Evolutionary conservation across 2,797 vertebrate genomes (phyloP), one percentile per base, ranked within the genome.

Genomic region (Aeoliscus strigatus): DNA sequence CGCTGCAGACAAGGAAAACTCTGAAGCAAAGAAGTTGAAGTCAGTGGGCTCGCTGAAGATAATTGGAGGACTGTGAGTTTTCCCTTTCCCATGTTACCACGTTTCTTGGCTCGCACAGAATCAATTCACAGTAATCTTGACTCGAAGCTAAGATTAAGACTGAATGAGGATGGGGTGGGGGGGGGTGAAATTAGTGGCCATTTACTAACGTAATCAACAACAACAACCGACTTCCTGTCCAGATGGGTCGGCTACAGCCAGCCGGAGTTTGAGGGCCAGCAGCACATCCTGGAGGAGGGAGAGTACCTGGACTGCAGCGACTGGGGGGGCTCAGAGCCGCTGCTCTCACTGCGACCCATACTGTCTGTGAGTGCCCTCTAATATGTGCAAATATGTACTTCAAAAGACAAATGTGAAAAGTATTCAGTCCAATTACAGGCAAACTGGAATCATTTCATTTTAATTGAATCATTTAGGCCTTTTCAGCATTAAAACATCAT

Each of bases 201-300:
- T 37, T 33, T 25, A 16, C 2, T 23, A 54, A 40, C 26, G 8
- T 15, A 43, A 8, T 45, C 33, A 59, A 4, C 14, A 35, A 18
- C 7, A 35, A 30, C 8, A 5, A 24, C 1, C 21, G 12, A 8
- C 17, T 46, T 16, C 42, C 10, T n/a, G 27, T 43, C 27, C 74
- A 98, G 95, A 3, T 97, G 94, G 94, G 91, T 96, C 11, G 94
- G 91, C 2, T 96, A 93, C 34, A 91, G 92, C 55, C 87, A 90
- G 69, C 83, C 91, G 2, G 87, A 82, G 2, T 96, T 94, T 56
- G 86, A 87, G 55, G 95, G 94, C 26, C 91, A 92, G 63, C 95
- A 97, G 61, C 88, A 92, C 75, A 66, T 96, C 68, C 83, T 98
- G 67, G 95, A 98, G 76, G 95, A 98, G 84, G 95, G 95, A 54